Evolutionary conservation across 1,140 invertebrate species (phyloP).

Genomic region (Plodia interpunctella): DNA sequence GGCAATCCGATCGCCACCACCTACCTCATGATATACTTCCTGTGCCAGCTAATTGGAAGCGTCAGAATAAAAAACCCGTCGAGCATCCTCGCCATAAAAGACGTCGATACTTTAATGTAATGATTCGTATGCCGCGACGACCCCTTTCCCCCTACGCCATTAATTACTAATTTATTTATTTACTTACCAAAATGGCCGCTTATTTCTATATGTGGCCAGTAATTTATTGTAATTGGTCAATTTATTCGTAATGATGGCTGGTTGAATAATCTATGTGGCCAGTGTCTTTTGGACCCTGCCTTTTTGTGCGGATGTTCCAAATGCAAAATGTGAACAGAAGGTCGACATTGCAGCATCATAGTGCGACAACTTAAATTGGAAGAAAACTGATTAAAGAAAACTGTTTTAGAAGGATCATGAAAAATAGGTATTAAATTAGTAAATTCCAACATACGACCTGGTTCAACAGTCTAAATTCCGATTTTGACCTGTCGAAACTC

Average conservation of each 20-base stretch:
- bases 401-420: too few relatives aligned
- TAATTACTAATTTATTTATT: slow-evolving; percentile 49
- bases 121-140: slow-evolving; percentile 40
- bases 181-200: slow-evolving; percentile 39
- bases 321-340: background rate
- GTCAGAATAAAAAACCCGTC: slow-evolving; percentile 30
- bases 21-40: slow-evolving; percentile 24
- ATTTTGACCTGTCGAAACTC: too few relatives aligned
- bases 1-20: background rate
- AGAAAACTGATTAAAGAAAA: too few relatives aligned
- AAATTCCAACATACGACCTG: too few relatives aligned
- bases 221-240: slow-evolving; percentile 45
- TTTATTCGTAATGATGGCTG: slow-evolving; percentile 32
- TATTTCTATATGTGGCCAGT: slow-evolving; percentile 30
- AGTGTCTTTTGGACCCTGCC: slow-evolving; percentile 11
- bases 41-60: slow-evolving; percentile 30
- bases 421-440: too few relatives aligned
- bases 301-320: slow-evolving; percentile 11
- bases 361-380: background rate
- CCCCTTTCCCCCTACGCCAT: slow-evolving; percentile 21
- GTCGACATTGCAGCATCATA: background rate
- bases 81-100: slow-evolving; percentile 23
- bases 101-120: slow-evolving; percentile 40
- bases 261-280: slow-evolving; percentile 24
- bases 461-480: too few relatives aligned